These are phyloP conservation scores for Manis javanica DNA, from an alignment of 2,797 vertebrate genomes.

Conservation along the genomic window DNA sequence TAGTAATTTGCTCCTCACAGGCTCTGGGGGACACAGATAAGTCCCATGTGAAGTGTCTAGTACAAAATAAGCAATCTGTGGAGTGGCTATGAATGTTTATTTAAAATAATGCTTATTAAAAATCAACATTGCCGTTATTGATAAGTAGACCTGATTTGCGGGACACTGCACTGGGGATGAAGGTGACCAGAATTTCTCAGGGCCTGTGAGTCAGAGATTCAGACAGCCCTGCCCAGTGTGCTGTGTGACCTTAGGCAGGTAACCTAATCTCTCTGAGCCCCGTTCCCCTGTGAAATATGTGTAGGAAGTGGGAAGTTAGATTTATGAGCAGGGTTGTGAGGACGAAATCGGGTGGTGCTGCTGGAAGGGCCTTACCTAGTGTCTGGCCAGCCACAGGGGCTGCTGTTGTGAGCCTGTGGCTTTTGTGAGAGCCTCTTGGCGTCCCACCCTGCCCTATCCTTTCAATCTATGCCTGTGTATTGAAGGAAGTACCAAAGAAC, in stretches of 20 bases:
- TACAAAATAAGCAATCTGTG: background rate
- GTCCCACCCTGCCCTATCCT: background rate
- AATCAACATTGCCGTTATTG: background rate
- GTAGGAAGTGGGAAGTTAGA: background rate
- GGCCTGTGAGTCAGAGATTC: background rate
- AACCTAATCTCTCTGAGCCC: background rate
- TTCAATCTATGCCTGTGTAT: background rate
- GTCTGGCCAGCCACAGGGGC: background rate
- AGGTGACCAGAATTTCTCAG: background rate
- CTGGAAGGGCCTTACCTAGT: background rate
- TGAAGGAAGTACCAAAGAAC: background rate
- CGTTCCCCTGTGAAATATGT: background rate
- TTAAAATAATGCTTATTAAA: background rate
- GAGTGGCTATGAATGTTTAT: background rate
- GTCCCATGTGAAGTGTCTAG: fast-evolving
- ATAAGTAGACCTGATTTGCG: background rate
- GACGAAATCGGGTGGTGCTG: background rate
- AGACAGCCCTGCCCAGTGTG: background rate
- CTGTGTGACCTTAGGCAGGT: background rate
- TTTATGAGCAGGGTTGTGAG: background rate
- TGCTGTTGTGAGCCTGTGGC: no score
- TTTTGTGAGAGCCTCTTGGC: background rate
- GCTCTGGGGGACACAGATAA: background rate
- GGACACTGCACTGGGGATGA: background rate
- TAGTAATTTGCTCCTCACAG: background rate